phyloP scores from a whole-genome alignment of 2,797 vertebrate species.

The Melopsittacus undulatus region DNA sequence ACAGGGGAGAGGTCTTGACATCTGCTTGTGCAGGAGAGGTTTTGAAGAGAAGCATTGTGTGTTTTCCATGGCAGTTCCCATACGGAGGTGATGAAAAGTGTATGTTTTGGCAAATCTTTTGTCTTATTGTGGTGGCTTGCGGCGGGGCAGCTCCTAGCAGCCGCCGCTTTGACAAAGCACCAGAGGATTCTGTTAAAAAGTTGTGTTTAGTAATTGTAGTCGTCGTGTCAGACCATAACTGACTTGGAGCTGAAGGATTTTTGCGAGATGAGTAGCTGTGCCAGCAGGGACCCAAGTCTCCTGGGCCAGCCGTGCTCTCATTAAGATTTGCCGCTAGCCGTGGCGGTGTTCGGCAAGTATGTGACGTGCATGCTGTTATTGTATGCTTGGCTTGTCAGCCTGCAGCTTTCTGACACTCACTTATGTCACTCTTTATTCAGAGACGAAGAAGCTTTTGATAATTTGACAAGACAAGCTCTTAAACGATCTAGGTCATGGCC shows the following conservation, averaged over 20 bases:
- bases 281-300: conserved; percentile 88
- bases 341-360: conserved; percentile 87
- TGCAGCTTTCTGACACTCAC: conserved; percentile 89
- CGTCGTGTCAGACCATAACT: conserved; percentile 83
- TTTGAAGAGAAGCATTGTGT: conserved; percentile 64
- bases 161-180: conserved; percentile 91
- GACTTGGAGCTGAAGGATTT: conserved; percentile 87
- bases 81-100: conserved; percentile 72
- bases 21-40: conserved; percentile 52
- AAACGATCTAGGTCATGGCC: conserved; percentile 90
- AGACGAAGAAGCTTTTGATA: conserved; percentile 90
- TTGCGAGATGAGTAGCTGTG: conserved; percentile 85
- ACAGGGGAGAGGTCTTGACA: conserved; percentile 13
- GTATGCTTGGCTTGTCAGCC: conserved; percentile 89
- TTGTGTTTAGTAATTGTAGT: conserved; percentile 84
- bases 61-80: conserved; percentile 52
- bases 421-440: conserved; percentile 91
- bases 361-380: conserved; percentile 89
- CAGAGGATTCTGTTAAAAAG: conserved; percentile 88
- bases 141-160: conserved; percentile 76
- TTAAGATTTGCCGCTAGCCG: conserved; percentile 89
- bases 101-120: conserved; percentile 83
- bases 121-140: conserved; percentile 79
- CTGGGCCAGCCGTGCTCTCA: conserved; percentile 84
- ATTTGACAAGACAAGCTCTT: conserved; percentile 90